A percentile compares a stretch with the other conserved stretches of the same genome.
Evolutionary conservation across 1,140 invertebrate genomes (phyloP).

Genomic region (Euglossa dilemma): DNA sequence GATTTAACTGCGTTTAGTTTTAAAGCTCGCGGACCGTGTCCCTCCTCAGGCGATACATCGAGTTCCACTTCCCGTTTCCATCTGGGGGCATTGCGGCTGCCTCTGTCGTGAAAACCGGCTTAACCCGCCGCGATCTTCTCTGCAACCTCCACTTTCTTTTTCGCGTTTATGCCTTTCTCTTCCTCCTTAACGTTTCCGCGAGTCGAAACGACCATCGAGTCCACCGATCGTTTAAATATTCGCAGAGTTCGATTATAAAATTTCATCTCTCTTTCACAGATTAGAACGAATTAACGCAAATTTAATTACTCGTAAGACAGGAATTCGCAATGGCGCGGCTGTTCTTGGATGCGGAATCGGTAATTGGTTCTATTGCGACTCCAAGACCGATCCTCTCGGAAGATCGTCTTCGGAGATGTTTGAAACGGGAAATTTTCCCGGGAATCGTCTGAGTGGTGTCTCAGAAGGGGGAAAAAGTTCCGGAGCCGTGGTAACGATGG

Average conservation of each 20-base stretch:
- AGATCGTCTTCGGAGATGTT: not conserved
- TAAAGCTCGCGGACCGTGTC: slow-evolving; percentile 32
- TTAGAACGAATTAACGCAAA: not conserved
- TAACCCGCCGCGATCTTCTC: slow-evolving; percentile 15
- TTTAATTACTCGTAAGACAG: not conserved
- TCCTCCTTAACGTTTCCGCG: not conserved
- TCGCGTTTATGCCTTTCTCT: no score
- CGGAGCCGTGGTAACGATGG: no score
- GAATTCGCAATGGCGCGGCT: not conserved
- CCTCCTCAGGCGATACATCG: slow-evolving; percentile 37
- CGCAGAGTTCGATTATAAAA: no score
- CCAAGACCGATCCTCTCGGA: no score
- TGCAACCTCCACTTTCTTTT: no score
- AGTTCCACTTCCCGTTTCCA: slow-evolving; percentile 40
- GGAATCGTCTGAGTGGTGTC: not conserved
- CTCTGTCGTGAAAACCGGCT: slow-evolving; percentile 43
- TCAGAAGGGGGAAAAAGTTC: not conserved
- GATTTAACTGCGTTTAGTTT: slow-evolving; percentile 55
- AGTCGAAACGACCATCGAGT: no score
- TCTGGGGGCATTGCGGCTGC: no score
- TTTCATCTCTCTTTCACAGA: no score
- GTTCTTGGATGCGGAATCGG: no score
- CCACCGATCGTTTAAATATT: no score
- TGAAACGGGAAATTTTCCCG: not conserved
- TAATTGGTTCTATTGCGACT: no score